Base-by-base conservation (phyloP, 2,113 vertebrate genomes). In the Marmota monax region DNA sequence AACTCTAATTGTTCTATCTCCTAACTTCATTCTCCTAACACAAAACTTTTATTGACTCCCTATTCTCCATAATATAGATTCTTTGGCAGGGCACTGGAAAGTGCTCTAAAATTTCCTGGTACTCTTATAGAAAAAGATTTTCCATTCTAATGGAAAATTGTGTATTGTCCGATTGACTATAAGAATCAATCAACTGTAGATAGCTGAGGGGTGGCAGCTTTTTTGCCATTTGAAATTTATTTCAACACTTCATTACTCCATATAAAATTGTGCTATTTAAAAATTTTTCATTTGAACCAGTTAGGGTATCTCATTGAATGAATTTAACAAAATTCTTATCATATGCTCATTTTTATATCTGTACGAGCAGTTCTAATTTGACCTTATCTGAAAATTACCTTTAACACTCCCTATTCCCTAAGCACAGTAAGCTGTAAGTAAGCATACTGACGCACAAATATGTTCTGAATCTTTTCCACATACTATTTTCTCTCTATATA, bases 281-380 rank as follows among this genome's bases (percentile, higher is more conserved):
- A 79, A 85, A 85, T 3, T 85, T 89, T 85, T 88, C n/a, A 58
- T 34, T 25, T 65, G 58, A 63, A 48, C 82, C 61, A 42, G 39
- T 48, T 69, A 85, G 22, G 70, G 42, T 2, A 61, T 37, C 14
- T 90, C 51, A 77, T 0, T 86, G 32, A 93, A 77, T n/a, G 4
- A 87, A 23, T 83, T 92, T 77, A 95, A 74, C 27, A 89, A 95
- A 95, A 92, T 80, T 18, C 67, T 80, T 61, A 78, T 67, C 45
- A 83, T 23, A 72, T 42, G 2, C 22, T 91, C 65, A 93, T n/a
- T 65, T 82, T 58, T 79, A 39, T 82, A 92, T 53, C 25, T 84
- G 10, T 67, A n/a, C 51, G 20, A 87, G n/a, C 13, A 73, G 7
- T 85, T 34, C 88, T 45, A 29, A 69, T 76, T 77, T 83, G 72